phyloP scores from a whole-genome alignment of 2,888 invertebrate genomes.

The Pyralis farinalis region DNA sequence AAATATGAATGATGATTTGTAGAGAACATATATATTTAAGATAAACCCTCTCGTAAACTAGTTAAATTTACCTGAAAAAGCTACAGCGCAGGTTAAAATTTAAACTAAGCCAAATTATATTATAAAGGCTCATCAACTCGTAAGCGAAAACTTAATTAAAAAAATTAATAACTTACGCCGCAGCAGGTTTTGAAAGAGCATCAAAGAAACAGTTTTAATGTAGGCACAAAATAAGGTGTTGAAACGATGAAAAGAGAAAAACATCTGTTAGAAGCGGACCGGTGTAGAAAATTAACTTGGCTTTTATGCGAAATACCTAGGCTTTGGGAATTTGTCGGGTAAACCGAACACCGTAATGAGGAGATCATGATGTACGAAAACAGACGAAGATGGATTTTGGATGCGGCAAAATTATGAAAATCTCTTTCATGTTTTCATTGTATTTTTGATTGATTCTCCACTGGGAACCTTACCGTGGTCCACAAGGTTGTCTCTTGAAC shows the following conservation, averaged over 20 bases:
- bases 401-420: no score
- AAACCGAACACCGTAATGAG: constrained; percentile 45
- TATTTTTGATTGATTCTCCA: no score
- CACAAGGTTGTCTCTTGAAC: no score
- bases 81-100: no score
- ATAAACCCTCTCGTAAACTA: no score
- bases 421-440: no score
- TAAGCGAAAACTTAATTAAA: neutral
- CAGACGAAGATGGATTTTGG: constrained; percentile 8
- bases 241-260: constrained; percentile 17
- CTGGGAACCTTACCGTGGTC: no score
- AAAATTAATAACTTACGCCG: neutral
- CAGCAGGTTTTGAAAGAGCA: neutral
- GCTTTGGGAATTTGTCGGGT: constrained; percentile 45
- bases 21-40: no score
- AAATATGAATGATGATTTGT: no score
- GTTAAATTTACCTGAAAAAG: no score
- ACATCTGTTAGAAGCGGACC: constrained; percentile 7
- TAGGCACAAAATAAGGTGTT: constrained; percentile 15
- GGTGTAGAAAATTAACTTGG: constrained; percentile 37
- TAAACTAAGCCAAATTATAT: no score
- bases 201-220: constrained; percentile 17
- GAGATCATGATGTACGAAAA: constrained; percentile 13
- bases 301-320: constrained; percentile 39
- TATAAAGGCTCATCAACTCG: neutral